These are phyloP conservation scores for Petrocephalus sullivani DNA, from an alignment of 2,797 vertebrate species.

Conservation along the genomic window DNA sequence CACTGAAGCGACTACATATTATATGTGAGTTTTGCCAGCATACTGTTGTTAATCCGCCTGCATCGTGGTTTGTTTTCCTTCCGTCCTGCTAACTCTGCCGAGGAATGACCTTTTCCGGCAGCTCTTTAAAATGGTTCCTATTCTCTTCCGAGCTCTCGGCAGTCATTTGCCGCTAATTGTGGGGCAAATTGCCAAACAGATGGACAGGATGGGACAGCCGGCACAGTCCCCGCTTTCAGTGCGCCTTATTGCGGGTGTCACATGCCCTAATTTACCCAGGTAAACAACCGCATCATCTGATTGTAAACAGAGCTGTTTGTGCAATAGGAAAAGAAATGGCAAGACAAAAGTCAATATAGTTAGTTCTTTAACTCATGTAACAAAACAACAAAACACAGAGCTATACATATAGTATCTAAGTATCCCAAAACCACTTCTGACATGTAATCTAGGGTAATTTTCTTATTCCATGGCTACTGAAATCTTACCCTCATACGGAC, in stretches of 20 bases:
- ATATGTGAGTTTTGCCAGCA: background rate
- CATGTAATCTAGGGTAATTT: background rate
- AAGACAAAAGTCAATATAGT: background rate
- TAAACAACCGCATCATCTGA: background rate
- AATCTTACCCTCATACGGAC: background rate
- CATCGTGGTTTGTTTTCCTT: background rate
- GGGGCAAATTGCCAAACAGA: constrained; percentile 7
- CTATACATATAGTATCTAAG: background rate
- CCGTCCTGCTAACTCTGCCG: background rate
- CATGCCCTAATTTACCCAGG: background rate
- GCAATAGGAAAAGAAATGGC: background rate
- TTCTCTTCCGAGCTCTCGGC: background rate
- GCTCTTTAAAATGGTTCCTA: background rate
- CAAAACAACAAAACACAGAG: background rate
- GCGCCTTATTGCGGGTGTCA: background rate
- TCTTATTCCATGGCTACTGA: background rate
- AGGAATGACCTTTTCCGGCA: background rate
- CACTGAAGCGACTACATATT: background rate
- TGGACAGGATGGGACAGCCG: background rate
- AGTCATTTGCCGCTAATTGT: constrained; percentile 15
- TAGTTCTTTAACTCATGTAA: background rate
- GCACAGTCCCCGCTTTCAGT: background rate
- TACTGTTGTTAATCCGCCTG: background rate
- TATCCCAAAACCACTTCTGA: background rate
- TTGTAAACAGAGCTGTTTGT: background rate